A percentile compares a stretch with the other conserved stretches of the same genome.
Conservation (phyloP, 1,140 invertebrate genomes). For the Antheraea pernyi region DNA sequence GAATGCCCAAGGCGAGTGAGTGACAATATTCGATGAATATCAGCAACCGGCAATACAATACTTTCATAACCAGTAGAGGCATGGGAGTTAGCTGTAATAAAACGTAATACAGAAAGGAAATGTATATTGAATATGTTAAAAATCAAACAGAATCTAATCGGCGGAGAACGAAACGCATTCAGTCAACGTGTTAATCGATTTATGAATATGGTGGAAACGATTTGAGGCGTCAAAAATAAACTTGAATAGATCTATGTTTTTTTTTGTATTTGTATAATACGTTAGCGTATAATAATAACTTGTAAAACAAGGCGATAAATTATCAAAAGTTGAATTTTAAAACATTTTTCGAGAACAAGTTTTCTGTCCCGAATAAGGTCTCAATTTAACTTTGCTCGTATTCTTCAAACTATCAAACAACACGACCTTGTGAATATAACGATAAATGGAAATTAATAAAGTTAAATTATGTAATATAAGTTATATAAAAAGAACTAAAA, state of each 20-base stretch:
- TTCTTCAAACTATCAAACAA: too few species aligned
- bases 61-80: neutral
- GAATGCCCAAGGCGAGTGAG: conserved; percentile 56
- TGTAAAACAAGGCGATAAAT: neutral
- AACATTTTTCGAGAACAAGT: too few species aligned
- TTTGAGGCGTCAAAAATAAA: neutral
- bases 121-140: neutral
- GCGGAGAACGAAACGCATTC: neutral
- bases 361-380: too few species aligned
- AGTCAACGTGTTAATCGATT: neutral
- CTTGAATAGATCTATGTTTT: neutral
- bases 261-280: too few species aligned
- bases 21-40: conserved; percentile 28
- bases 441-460: too few species aligned
- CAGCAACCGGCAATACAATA: conserved; percentile 8
- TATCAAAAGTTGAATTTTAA: too few species aligned
- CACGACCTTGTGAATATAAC: too few species aligned
- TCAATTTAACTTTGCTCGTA: too few species aligned
- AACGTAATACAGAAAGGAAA: neutral
- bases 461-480: too few species aligned
- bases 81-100: neutral
- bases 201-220: neutral
- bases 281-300: neutral
- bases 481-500: too few species aligned
- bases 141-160: neutral